Evolutionary conservation across 2,888 invertebrate genomes (phyloP).

Genomic region (Meiosimyza platycephala): DNA sequence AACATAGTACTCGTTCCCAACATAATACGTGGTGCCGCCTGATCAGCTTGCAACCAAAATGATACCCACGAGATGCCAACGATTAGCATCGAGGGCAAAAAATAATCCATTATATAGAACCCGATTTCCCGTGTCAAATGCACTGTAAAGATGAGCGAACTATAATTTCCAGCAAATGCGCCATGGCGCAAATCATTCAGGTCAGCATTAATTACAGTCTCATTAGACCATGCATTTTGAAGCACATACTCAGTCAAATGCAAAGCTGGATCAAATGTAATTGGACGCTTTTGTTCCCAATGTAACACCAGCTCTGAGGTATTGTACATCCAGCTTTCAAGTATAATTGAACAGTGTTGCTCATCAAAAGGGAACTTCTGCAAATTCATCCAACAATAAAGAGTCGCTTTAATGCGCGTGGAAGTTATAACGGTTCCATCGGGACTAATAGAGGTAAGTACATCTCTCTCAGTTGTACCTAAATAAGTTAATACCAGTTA

Average conservation of each 20-base stretch:
- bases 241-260: constrained; percentile 86
- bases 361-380: constrained; percentile 90
- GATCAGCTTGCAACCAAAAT: constrained; percentile 89
- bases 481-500: neutral
- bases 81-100: constrained; percentile 86
- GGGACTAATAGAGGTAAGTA: constrained; percentile 82
- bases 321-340: constrained; percentile 89
- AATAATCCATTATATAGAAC: constrained; percentile 89
- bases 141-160: constrained; percentile 82
- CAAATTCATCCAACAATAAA: constrained; percentile 87
- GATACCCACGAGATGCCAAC: constrained; percentile 91
- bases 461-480: constrained; percentile 81
- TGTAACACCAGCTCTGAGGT: constrained; percentile 78
- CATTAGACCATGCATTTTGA: constrained; percentile 78
- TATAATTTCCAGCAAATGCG: constrained; percentile 85
- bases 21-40: constrained; percentile 84
- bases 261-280: constrained; percentile 79
- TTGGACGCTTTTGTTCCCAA: constrained; percentile 82
- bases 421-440: constrained; percentile 84
- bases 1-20: constrained; percentile 87
- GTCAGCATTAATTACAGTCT: constrained; percentile 77
- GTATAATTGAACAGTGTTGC: constrained; percentile 81
- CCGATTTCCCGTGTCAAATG: constrained; percentile 84
- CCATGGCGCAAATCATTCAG: constrained; percentile 76
- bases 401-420: constrained; percentile 81